phyloP scores from a whole-genome alignment of 2,113 vertebrate genomes.

The Sisor rabdophorus region DNA sequence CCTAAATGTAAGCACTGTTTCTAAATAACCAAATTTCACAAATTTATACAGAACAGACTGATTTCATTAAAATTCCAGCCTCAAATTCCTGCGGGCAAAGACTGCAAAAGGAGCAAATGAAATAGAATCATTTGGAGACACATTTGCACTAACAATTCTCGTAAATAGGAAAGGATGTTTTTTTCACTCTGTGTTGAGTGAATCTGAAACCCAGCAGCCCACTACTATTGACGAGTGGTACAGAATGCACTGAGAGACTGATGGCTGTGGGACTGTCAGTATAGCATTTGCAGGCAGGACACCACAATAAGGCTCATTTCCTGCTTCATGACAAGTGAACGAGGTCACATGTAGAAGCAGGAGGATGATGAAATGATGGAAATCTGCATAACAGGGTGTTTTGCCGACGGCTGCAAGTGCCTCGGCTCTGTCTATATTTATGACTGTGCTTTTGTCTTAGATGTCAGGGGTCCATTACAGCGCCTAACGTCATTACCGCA shows the following conservation, averaged over 20 bases:
- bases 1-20: not conserved
- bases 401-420: slow-evolving; percentile 40
- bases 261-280: slow-evolving; percentile 15
- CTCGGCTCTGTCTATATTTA: slow-evolving; percentile 31
- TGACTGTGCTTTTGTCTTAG: slow-evolving; percentile 42
- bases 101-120: not conserved
- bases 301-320: slow-evolving; percentile 44
- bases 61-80: not conserved
- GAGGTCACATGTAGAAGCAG: slow-evolving; percentile 29
- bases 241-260: slow-evolving; percentile 23
- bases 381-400: slow-evolving; percentile 36
- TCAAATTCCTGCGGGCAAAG: not conserved
- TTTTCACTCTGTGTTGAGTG: not conserved
- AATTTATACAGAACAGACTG: not conserved
- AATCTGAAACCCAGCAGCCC: not conserved
- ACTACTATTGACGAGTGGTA: not conserved
- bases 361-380: slow-evolving; percentile 45
- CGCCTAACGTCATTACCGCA: slow-evolving; percentile 49
- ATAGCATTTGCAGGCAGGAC: slow-evolving; percentile 38
- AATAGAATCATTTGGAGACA: not conserved
- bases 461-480: slow-evolving; percentile 51
- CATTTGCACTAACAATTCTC: not conserved
- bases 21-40: not conserved
- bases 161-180: not conserved
- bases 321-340: slow-evolving; percentile 36